A percentile compares a stretch with the other conserved stretches of the same genome.
phyloP scores from a whole-genome alignment of 2,888 invertebrate genomes.

The Villa cingulata region DNA sequence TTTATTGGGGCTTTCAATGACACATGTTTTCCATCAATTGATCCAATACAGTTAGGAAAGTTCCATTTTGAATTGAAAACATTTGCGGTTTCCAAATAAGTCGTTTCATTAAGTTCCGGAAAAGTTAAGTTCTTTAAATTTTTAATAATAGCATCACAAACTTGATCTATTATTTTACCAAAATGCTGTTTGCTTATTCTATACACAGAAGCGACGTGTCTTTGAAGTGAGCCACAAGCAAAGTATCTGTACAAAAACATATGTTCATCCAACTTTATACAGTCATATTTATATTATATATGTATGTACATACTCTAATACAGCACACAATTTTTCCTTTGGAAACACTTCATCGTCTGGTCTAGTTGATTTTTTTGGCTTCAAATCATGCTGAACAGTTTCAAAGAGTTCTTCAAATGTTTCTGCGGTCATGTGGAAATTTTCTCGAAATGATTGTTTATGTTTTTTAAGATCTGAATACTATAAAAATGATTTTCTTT shows the following conservation, averaged over 20 bases:
- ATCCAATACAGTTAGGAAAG: neutral
- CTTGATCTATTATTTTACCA: too few species aligned
- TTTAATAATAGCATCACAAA: neutral
- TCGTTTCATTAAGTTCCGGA: neutral
- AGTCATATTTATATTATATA: neutral
- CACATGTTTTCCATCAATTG: too few species aligned
- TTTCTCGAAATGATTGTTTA: neutral
- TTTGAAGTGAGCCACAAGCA: too few species aligned
- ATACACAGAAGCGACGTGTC: neutral
- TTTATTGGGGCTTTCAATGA: slow-evolving; percentile 11
- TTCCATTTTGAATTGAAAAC: neutral
- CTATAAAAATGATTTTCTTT: neutral
- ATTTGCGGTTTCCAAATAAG: neutral
- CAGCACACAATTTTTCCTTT: neutral
- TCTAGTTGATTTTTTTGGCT: neutral
- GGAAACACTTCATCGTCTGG: neutral
- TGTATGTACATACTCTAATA: neutral
- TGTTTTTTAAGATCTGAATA: neutral
- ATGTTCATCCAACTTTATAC: too few species aligned
- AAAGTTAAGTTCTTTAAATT: neutral
- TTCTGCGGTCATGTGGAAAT: neutral
- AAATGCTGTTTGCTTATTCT: too few species aligned
- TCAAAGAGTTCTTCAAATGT: neutral
- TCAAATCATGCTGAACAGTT: neutral
- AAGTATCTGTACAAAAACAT: too few species aligned